Percentiles rank a stretch among this genome's conserved stretches.
Evolutionary conservation across 64 coral and sea anemone species (phyloP).

Genomic region (Platygyra sinensis): DNA sequence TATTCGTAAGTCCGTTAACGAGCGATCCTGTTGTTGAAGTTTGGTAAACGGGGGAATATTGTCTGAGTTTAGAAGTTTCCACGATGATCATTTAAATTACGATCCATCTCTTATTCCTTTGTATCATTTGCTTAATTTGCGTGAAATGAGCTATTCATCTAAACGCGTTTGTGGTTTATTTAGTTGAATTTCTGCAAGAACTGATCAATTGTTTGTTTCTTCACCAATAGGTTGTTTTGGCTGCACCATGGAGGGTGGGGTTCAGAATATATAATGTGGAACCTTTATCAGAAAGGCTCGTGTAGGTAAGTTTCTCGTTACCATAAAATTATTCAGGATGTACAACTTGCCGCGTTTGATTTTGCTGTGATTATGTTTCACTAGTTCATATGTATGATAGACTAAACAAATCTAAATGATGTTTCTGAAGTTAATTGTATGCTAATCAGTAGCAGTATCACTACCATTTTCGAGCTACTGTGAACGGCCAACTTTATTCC

Average conservation of each 20-base stretch:
- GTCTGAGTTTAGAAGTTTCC: too few species aligned
- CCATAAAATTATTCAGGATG: background rate
- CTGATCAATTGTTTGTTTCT: background rate
- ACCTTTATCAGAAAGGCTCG: conserved; percentile 87
- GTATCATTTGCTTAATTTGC: background rate
- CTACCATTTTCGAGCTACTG: too few species aligned
- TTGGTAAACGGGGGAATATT: too few species aligned
- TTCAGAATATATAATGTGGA: conserved; percentile 93
- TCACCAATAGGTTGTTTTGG: conserved; percentile 77
- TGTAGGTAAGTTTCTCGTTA: conserved; percentile 52
- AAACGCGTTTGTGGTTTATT: background rate
- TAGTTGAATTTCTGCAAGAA: background rate
- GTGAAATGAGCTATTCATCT: background rate
- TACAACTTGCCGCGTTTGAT: background rate
- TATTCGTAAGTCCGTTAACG: background rate
- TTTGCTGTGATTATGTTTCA: too few species aligned
- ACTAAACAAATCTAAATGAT: too few species aligned
- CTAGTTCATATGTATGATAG: too few species aligned
- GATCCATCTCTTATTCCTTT: too few species aligned
- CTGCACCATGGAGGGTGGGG: conserved; percentile 76
- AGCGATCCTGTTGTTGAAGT: background rate
- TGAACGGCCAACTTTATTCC: too few species aligned
- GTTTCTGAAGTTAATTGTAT: too few species aligned
- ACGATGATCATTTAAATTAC: too few species aligned
- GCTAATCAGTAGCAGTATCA: too few species aligned